A percentile compares a stretch with the other conserved stretches of the same genome.
phyloP scores from a whole-genome alignment of 2,113 vertebrate species.

The Microtus richardsoni region DNA sequence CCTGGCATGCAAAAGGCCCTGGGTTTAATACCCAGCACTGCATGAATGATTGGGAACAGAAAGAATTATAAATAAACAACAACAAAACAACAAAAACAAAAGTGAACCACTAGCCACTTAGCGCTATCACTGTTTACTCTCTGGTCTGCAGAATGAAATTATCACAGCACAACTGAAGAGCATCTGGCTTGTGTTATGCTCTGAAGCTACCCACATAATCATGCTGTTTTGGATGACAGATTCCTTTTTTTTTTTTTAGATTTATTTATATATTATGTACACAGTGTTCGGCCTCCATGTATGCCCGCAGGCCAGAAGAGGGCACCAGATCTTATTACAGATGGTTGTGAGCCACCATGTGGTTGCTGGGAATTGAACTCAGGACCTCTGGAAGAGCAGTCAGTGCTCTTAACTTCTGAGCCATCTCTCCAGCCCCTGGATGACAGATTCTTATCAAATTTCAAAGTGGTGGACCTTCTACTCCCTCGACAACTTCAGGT shows the following conservation, averaged over 20 bases:
- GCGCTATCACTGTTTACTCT: not conserved
- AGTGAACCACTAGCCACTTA: not conserved
- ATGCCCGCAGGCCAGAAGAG: too few species aligned
- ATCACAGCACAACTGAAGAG: not conserved
- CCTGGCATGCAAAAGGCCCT: not conserved
- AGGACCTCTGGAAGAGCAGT: too few species aligned
- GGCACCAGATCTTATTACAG: too few species aligned
- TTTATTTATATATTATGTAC: too few species aligned
- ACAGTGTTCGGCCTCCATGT: too few species aligned
- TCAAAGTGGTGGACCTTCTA: not conserved
- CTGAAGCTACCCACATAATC: not conserved
- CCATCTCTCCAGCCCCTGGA: not conserved
- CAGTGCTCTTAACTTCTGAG: too few species aligned
- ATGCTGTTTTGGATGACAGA: not conserved
- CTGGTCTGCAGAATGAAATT: not conserved
- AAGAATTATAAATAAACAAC: not conserved
- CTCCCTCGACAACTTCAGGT: not conserved
- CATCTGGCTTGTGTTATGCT: not conserved
- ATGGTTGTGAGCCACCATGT: too few species aligned
- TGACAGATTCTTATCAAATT: slow-evolving; percentile 34
- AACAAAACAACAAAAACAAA: not conserved
- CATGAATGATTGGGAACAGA: not conserved
- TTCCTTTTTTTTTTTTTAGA: not conserved
- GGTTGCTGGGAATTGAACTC: too few species aligned
- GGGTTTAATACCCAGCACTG: not conserved